A percentile compares a stretch with the other conserved stretches of the same genome.
These are phyloP conservation scores for Slavum lentiscoides DNA, from an alignment of 2,888 invertebrate species.

Conservation along the genomic window DNA sequence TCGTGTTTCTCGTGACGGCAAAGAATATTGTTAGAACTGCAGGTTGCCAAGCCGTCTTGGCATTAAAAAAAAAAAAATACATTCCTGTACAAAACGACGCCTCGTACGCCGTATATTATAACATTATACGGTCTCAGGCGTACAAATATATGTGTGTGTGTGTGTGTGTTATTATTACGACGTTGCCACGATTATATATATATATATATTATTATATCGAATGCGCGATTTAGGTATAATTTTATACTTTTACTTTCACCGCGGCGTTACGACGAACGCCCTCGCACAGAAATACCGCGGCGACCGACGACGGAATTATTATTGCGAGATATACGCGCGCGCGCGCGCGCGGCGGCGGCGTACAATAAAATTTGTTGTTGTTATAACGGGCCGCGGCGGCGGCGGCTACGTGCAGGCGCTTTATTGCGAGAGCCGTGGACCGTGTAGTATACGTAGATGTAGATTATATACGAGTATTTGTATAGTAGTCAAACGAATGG, in stretches of 20 bases:
- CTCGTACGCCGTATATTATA: no score
- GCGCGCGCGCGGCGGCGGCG: no score
- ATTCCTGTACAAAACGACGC: constrained; percentile 1
- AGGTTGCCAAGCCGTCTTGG: constrained; percentile 44
- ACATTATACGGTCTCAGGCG: not conserved
- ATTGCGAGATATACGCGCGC: constrained; percentile 8
- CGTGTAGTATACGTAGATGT: not conserved
- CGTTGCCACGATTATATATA: constrained; percentile 41
- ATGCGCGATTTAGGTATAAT: constrained; percentile 25
- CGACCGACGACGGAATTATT: constrained; percentile 25
- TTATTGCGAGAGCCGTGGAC: constrained; percentile 25
- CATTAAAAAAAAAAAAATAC: constrained; percentile 20
- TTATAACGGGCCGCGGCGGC: not conserved
- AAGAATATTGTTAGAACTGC: constrained; percentile 34
- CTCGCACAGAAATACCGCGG: constrained; percentile 45
- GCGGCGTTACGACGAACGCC: constrained; percentile 30
- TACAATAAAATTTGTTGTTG: no score
- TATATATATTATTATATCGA: not conserved
- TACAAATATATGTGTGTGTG: constrained; percentile 7
- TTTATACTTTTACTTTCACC: constrained; percentile 42
- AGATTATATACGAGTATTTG: no score
- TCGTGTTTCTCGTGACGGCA: constrained; percentile 13
- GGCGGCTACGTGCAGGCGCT: not conserved
- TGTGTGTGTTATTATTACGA: constrained; percentile 8
- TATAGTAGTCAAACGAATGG: no score